phyloP scores from a whole-genome alignment of 2,113 vertebrate species.

The Psophia crepitans region DNA sequence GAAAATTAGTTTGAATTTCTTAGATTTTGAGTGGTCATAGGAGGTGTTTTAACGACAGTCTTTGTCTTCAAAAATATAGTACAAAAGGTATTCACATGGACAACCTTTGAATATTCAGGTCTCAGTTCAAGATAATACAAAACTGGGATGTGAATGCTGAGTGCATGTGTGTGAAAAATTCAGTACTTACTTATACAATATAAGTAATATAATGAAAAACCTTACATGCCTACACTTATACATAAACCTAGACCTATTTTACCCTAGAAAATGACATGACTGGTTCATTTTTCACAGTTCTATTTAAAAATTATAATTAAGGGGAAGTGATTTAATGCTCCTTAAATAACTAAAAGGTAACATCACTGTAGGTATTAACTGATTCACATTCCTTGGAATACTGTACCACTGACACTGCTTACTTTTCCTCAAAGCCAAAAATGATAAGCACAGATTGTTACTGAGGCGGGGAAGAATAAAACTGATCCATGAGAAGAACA shows the following conservation, averaged over 20 bases:
- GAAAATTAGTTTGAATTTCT: not conserved
- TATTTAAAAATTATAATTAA: not conserved
- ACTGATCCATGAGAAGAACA: not conserved
- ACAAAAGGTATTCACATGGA: not conserved
- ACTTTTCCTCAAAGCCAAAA: not conserved
- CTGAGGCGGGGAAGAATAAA: not conserved
- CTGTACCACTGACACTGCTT: not conserved
- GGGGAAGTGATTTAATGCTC: not conserved
- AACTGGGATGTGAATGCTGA: not conserved
- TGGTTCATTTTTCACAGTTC: not conserved
- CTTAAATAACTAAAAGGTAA: not conserved
- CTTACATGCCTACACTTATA: not conserved
- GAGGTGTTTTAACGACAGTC: not conserved
- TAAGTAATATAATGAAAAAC: not conserved
- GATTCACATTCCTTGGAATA: not conserved
- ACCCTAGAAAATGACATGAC: too few species aligned
- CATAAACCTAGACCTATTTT: not conserved
- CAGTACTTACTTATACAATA: not conserved
- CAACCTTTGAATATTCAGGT: not conserved
- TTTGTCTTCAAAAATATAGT: not conserved
- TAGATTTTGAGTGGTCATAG: not conserved
- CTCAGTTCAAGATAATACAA: not conserved
- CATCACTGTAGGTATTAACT: not conserved
- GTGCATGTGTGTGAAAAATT: not conserved
- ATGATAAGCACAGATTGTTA: not conserved